phyloP scores from a whole-genome alignment of 2,113 vertebrate genomes.

The Megaceryle torquata region DNA sequence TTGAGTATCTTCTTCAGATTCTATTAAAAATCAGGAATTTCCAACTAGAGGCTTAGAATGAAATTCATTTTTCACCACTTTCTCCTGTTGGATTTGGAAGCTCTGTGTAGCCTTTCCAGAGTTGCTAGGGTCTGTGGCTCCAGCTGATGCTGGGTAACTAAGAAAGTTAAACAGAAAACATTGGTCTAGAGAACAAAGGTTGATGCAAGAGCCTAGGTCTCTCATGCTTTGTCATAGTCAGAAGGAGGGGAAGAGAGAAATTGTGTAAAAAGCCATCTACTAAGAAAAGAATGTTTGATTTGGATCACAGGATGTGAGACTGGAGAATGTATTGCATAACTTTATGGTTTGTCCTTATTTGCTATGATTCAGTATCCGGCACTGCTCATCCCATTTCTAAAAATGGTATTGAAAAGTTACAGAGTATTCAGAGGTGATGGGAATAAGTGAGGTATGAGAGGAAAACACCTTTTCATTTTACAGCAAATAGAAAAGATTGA shows the following conservation, averaged over 20 bases:
- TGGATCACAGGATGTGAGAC: conserved; percentile 68
- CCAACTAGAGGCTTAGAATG: neutral
- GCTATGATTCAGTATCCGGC: conserved; percentile 67
- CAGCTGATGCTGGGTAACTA: conserved; percentile 5
- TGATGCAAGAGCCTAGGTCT: conserved; percentile 40
- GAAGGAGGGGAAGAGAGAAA: conserved; percentile 50
- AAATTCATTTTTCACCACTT: neutral
- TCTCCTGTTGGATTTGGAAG: neutral
- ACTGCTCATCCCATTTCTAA: conserved; percentile 63
- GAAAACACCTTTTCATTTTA: conserved; percentile 31
- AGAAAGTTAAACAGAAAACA: conserved; percentile 47
- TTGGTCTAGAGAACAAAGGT: conserved; percentile 35
- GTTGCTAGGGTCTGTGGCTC: neutral
- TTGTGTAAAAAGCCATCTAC: conserved; percentile 65
- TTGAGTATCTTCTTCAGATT: neutral
- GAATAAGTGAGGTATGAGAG: conserved; percentile 18
- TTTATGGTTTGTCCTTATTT: conserved; percentile 68
- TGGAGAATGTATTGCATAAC: conserved; percentile 66
- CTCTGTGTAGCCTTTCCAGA: neutral
- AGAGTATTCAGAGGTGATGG: conserved; percentile 36
- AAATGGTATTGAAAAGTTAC: conserved; percentile 62
- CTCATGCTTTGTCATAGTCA: conserved; percentile 39
- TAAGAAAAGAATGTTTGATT: conserved; percentile 71
- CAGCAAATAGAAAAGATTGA: neutral
- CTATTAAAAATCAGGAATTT: neutral